Evolutionary conservation across 1,140 invertebrate species (phyloP).

Genomic region (Brachystomella parvula): DNA sequence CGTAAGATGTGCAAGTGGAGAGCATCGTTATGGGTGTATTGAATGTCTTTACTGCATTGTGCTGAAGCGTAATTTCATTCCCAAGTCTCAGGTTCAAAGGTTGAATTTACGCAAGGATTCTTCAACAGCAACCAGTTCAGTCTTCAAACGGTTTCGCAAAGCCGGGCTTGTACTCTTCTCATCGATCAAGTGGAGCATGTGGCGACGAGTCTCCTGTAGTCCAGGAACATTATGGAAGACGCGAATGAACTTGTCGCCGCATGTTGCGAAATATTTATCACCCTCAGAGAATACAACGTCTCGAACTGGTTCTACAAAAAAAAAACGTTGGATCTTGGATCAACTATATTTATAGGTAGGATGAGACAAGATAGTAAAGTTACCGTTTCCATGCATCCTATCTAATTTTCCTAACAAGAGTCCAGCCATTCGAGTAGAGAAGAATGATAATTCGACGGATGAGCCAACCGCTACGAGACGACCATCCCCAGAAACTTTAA

Average conservation of each 20-base stretch:
- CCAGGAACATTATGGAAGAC: slow-evolving; percentile 75
- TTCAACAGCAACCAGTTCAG: neutral
- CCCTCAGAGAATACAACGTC: slow-evolving; percentile 62
- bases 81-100: no score
- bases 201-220: slow-evolving; percentile 57
- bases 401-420: slow-evolving; percentile 57
- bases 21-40: neutral
- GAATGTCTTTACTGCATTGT: neutral
- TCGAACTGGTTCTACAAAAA: slow-evolving; percentile 46
- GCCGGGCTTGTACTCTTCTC: neutral
- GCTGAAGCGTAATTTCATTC: neutral
- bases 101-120: neutral
- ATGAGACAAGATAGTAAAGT: slow-evolving; percentile 42
- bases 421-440: slow-evolving; percentile 58
- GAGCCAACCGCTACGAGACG: slow-evolving; percentile 61
- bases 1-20: neutral
- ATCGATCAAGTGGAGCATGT: slow-evolving; percentile 51
- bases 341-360: neutral
- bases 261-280: slow-evolving; percentile 63
- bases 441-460: slow-evolving; percentile 56
- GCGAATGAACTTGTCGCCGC: slow-evolving; percentile 64
- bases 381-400: slow-evolving; percentile 51
- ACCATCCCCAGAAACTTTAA: slow-evolving; percentile 47
- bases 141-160: neutral
- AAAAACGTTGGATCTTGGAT: neutral